These are phyloP conservation scores for Drosophila bunnanda DNA, from an alignment of 2,888 invertebrate species.

Conservation along the genomic window DNA sequence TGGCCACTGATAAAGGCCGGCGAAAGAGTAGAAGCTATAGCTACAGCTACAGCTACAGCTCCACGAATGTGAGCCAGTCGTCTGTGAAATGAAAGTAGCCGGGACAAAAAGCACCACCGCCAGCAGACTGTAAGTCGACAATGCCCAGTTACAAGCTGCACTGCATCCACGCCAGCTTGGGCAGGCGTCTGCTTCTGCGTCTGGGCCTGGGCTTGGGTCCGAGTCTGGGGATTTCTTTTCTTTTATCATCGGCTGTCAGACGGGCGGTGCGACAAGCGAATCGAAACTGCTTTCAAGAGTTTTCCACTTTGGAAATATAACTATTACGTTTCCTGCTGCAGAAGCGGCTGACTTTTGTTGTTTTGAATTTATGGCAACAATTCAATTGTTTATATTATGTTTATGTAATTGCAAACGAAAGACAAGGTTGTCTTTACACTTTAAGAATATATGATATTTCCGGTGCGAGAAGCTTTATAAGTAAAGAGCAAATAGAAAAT, in stretches of 20 bases:
- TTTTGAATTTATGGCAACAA: conserved; percentile 55
- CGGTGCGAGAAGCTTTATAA: background rate
- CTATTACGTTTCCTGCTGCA: conserved; percentile 61
- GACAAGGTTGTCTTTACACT: conserved; percentile 12
- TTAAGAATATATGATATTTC: background rate
- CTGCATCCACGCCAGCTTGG: background rate
- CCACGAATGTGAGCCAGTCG: conserved; percentile 39
- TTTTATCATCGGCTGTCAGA: conserved; percentile 46
- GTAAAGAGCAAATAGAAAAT: background rate
- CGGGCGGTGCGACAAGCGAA: conserved; percentile 27
- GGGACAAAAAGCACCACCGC: conserved; percentile 19
- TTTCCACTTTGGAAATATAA: conserved; percentile 58
- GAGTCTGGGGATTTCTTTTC: conserved; percentile 17
- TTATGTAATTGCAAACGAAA: conserved; percentile 52
- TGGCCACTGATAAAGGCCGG: conserved; percentile 60
- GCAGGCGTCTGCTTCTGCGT: conserved; percentile 3
- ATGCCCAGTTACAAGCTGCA: conserved; percentile 4
- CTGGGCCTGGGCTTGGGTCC: conserved; percentile 2
- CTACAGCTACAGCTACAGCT: background rate
- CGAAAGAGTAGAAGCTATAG: conserved; percentile 16
- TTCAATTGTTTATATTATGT: conserved; percentile 66
- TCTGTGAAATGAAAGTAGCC: conserved; percentile 68
- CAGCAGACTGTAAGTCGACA: conserved; percentile 22
- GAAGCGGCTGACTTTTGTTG: conserved; percentile 32
- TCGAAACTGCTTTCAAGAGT: conserved; percentile 55